These are phyloP conservation scores for Drosophila subpulchrella DNA, from an alignment of 1,140 invertebrate genomes.

Conservation along the genomic window DNA sequence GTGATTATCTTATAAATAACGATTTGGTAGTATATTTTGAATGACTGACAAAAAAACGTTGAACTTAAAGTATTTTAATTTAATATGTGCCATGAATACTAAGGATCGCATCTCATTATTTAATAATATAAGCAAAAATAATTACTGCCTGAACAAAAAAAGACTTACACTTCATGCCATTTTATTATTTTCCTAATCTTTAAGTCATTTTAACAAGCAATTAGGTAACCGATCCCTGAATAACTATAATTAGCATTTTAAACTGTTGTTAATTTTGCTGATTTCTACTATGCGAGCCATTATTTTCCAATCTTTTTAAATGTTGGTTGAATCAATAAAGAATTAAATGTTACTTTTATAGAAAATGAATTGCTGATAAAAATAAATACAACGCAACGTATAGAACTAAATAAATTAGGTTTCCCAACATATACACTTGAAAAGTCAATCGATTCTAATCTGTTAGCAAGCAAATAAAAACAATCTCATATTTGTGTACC, in stretches of 20 bases:
- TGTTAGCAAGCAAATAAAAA: constrained; percentile 5
- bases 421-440: background rate
- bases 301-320: background rate
- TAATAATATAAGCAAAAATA: background rate
- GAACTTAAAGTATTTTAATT: background rate
- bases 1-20: constrained; percentile 9
- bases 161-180: too few relatives aligned
- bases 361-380: background rate
- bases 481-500: background rate
- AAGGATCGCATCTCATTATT: background rate
- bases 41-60: background rate
- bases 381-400: background rate
- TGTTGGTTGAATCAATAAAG: background rate
- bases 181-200: background rate
- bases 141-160: background rate
- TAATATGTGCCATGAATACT: background rate
- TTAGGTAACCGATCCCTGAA: constrained; percentile 14
- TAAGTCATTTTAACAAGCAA: background rate
- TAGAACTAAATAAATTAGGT: background rate
- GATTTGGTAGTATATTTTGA: background rate
- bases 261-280: background rate
- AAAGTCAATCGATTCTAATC: background rate
- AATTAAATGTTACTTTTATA: background rate
- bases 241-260: background rate
- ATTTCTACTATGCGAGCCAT: background rate